Evolutionary conservation across 2,113 vertebrate genomes (phyloP).

Genomic region (Percina caprodes): DNA sequence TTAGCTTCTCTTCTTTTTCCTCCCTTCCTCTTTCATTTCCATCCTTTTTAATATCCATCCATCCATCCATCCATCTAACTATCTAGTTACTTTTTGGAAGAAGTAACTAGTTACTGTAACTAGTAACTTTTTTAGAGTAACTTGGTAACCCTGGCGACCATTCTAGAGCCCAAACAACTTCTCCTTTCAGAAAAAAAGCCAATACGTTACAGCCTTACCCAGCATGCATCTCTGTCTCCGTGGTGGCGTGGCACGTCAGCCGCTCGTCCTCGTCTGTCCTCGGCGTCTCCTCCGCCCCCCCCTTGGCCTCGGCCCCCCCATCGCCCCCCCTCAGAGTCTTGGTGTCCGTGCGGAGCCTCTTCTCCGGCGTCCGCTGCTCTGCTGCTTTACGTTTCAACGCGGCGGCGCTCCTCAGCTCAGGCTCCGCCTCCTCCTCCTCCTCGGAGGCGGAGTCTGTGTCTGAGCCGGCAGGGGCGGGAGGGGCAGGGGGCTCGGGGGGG

Average conservation of each 20-base stretch:
- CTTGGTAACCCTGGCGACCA: too few species aligned
- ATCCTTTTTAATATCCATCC: too few species aligned
- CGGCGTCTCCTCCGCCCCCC: slow-evolving; percentile 35
- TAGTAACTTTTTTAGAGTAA: too few species aligned
- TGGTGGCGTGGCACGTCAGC: slow-evolving; percentile 21
- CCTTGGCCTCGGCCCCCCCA: slow-evolving; percentile 13
- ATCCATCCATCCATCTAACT: too few species aligned
- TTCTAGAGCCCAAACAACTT: too few species aligned
- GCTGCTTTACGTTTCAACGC: slow-evolving; percentile 88
- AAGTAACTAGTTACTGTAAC: too few species aligned
- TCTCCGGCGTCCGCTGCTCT: slow-evolving; percentile 88
- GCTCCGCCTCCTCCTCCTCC: slow-evolving; percentile 80
- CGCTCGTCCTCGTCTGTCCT: slow-evolving; percentile 22
- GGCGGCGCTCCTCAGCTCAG: slow-evolving; percentile 71
- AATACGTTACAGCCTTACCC: slow-evolving; percentile 42
- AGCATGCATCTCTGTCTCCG: slow-evolving; percentile 78
- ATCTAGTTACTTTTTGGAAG: too few species aligned
- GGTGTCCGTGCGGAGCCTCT: slow-evolving; percentile 86
- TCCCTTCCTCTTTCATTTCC: too few species aligned
- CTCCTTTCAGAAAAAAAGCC: too few species aligned
- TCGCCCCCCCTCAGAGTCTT: slow-evolving; percentile 39
- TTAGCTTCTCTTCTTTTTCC: too few species aligned
- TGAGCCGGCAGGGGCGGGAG: slow-evolving; percentile 57
- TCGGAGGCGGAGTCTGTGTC: slow-evolving; percentile 88
- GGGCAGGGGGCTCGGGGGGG: slow-evolving; percentile 15